phyloP scores from a whole-genome alignment of 2,888 invertebrate species.

The Nomada hirtipes region DNA sequence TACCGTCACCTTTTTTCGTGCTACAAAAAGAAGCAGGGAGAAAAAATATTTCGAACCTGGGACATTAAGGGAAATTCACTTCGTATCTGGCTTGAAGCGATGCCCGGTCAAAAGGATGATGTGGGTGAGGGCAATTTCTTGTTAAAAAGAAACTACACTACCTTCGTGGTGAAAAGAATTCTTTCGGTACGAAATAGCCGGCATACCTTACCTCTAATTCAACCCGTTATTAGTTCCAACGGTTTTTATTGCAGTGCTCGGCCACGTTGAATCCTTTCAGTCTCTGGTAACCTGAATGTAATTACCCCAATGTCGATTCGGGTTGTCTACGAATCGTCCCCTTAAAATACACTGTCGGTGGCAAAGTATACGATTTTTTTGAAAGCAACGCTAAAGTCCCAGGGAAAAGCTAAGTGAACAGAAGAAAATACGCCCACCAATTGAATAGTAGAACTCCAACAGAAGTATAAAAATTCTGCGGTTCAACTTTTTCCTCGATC shows the following conservation, averaged over 20 bases:
- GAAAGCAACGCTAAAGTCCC: neutral
- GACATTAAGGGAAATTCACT: conserved; percentile 31
- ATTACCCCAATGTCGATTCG: conserved; percentile 11
- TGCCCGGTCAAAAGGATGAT: conserved; percentile 15
- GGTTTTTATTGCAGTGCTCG: conserved; percentile 73
- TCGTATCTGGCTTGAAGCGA: conserved; percentile 22
- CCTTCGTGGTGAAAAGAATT: conserved; percentile 43
- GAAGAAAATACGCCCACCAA: neutral
- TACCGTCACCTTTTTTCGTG: too few species aligned
- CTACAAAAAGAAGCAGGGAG: too few species aligned
- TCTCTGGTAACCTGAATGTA: conserved; percentile 22
- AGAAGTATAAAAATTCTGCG: too few species aligned
- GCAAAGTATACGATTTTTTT: neutral
- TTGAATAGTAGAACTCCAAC: too few species aligned
- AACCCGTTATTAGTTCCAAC: conserved; percentile 75
- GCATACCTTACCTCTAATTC: conserved; percentile 75
- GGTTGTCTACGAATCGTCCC: neutral
- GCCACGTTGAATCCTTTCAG: conserved; percentile 49
- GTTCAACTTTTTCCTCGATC: too few species aligned
- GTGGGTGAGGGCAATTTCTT: conserved; percentile 37
- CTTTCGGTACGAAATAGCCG: conserved; percentile 28
- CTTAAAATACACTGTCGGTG: neutral
- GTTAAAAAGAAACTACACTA: conserved; percentile 37
- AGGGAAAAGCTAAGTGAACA: neutral
- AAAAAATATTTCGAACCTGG: neutral